Conservation (phyloP, 2,888 invertebrate species). For the Rhagium mordax region DNA sequence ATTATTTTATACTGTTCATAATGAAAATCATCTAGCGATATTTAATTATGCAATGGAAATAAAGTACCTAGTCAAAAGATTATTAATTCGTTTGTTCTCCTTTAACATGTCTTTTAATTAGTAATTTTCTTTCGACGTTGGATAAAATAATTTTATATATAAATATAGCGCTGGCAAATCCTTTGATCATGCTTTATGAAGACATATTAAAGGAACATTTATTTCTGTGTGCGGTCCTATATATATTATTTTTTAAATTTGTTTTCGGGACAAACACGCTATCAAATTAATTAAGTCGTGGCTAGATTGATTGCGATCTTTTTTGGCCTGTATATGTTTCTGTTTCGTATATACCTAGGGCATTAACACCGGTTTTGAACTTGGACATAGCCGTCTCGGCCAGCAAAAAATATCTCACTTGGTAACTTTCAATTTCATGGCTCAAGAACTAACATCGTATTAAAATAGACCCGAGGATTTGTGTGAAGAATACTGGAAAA, state of each 20-base stretch:
- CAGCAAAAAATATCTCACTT: too few relatives aligned
- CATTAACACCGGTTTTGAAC: too few relatives aligned
- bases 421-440: too few relatives aligned
- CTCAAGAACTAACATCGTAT: too few relatives aligned
- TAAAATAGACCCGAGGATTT: too few relatives aligned
- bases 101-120: slow-evolving; percentile 3
- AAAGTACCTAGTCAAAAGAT: not conserved
- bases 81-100: slow-evolving; percentile 8
- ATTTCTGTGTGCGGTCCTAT: not conserved
- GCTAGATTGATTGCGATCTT: not conserved
- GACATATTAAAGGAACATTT: not conserved
- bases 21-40: not conserved
- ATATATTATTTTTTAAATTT: too few relatives aligned
- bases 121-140: not conserved
- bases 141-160: not conserved
- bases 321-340: not conserved
- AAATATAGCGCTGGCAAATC: not conserved
- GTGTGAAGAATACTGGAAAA: too few relatives aligned
- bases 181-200: slow-evolving; percentile 8
- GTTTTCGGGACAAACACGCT: too few relatives aligned
- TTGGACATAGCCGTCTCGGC: too few relatives aligned
- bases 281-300: not conserved
- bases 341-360: not conserved
- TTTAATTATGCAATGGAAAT: not conserved
- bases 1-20: too few relatives aligned